These are phyloP conservation scores for Heliconius melpomene DNA, from an alignment of 1,140 invertebrate genomes.

Conservation along the genomic window DNA sequence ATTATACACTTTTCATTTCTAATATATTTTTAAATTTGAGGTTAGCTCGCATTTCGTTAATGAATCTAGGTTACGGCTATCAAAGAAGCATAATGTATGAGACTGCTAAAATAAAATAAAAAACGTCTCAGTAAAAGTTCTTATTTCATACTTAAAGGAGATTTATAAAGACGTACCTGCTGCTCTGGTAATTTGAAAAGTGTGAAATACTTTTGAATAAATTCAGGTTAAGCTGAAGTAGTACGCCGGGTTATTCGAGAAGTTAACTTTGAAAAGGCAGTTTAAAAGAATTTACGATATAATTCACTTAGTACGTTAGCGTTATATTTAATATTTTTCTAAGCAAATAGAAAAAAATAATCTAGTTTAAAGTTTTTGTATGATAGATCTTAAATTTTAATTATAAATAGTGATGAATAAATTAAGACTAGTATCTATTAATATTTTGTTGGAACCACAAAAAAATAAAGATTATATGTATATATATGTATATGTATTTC, in stretches of 20 bases:
- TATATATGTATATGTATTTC: too few relatives aligned
- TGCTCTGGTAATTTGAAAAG: slow-evolving; percentile 29
- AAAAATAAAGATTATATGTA: not conserved
- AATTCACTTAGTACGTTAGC: not conserved
- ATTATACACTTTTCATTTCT: not conserved
- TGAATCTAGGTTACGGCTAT: slow-evolving; percentile 3
- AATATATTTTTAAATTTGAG: not conserved
- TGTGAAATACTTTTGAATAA: slow-evolving; percentile 25
- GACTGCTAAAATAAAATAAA: not conserved
- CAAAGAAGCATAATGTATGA: slow-evolving; percentile 6
- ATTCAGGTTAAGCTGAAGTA: slow-evolving; percentile 32
- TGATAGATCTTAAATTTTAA: not conserved
- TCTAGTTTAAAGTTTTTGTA: not conserved
- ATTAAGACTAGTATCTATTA: not conserved
- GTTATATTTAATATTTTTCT: not conserved
- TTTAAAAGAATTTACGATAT: slow-evolving; percentile 1
- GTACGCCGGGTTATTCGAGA: slow-evolving; percentile 6
- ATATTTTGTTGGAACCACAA: not conserved
- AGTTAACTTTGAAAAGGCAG: slow-evolving; percentile 2
- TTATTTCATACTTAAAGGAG: slow-evolving; percentile 3
- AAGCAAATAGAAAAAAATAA: not conserved
- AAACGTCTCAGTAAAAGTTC: slow-evolving; percentile 14
- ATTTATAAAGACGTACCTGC: not conserved
- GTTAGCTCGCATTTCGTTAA: not conserved
- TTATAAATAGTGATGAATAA: not conserved